Base-by-base conservation (phyloP, 2,888 invertebrate genomes). In the Phyllotreta striolata region DNA sequence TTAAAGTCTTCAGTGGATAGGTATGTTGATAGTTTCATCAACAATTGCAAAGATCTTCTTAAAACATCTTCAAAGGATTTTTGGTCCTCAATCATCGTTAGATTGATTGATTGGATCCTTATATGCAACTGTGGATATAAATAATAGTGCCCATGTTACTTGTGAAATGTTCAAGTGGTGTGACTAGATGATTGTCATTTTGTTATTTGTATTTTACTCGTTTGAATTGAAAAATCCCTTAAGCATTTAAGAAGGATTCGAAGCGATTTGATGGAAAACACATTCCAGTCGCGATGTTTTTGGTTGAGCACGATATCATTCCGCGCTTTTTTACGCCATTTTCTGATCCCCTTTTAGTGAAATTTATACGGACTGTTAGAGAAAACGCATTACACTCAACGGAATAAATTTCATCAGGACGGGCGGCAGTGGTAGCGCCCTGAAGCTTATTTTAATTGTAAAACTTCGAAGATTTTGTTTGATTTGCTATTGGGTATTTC, bases 301-400 rank as follows among this genome's bases (percentile, higher is more conserved):
- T 54, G 52, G 54, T 38, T 62, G 57, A 51, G 54, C 54, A 55
- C 64, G 55, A 66, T 64, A 64, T 66, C 64, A 43, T 40, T 13
- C 24, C 57, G 54, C 57, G 63, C 43, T 60, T 64, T 67, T 68
- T 68, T 66, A 40, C 62, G 60, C 64, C 57, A 55, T 60, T 64
- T 57, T 64, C 66, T 66, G 68, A 68, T 68, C 59, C 66, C 66
- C 66, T 66, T 66, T 68, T 66, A 68, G 64, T 59, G 63, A 62
- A 68, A 68, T 68, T 66, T 68, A 68, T 68, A 68, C 63, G 62
- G 68, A 64, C 64, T 68, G 64, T 66, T 66, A 68, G 62, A 68
- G 68, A 59, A 66, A n/a, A n/a, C n/a, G n/a, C n/a, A n/a, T n/a
- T n/a, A n/a, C n/a, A n/a, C 62, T 54, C 52, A 58, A 38, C 37